phyloP scores from a whole-genome alignment of 1,140 invertebrate species.

The Sesamia nonagrioides region DNA sequence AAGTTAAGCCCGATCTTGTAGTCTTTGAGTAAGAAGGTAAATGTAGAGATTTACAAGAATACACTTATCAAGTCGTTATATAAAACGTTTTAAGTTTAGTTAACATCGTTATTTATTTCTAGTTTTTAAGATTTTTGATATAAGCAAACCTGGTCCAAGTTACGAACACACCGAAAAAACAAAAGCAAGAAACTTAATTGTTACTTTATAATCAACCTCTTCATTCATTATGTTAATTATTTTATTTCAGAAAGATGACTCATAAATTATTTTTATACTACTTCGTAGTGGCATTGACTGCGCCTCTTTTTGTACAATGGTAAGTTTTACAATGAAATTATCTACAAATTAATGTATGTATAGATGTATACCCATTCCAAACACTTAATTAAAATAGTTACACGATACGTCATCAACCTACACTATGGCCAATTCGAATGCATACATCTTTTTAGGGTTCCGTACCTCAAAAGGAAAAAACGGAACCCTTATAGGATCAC shows the following conservation, averaged over 20 bases:
- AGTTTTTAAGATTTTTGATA: not conserved
- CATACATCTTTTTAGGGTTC: no score
- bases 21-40: no score
- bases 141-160: not conserved
- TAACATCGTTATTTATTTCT: no score
- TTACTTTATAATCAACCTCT: not conserved
- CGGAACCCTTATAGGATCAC: no score
- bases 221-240: constrained; percentile 11
- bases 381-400: not conserved
- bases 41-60: no score
- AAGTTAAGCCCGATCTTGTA: no score
- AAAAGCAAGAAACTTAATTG: not conserved
- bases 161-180: not conserved
- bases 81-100: no score
- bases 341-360: not conserved
- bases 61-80: no score
- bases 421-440: no score
- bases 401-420: not conserved
- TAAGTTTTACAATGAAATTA: constrained; percentile 54
- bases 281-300: constrained; percentile 61
- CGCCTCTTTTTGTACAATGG: constrained; percentile 69
- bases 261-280: constrained; percentile 55
- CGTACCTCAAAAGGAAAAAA: no score
- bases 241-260: constrained; percentile 72
- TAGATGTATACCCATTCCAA: not conserved